Evolutionary conservation across 2,888 invertebrate genomes (phyloP).

Genomic region (Harpagoxenus sublaevis): DNA sequence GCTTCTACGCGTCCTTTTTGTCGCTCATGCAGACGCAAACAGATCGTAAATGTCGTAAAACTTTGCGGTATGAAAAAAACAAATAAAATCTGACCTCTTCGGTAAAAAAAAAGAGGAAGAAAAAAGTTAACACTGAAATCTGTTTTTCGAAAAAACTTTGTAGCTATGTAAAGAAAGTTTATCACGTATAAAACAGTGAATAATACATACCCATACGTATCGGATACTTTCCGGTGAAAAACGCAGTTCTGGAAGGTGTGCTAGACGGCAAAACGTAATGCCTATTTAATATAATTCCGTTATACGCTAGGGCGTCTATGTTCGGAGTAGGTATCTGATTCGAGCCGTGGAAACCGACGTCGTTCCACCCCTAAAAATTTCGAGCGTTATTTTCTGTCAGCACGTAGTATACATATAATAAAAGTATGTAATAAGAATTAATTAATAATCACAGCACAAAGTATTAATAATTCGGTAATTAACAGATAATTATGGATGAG

Average conservation of each 20-base stretch:
- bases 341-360: conserved; percentile 96
- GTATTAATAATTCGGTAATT: not conserved
- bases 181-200: not conserved
- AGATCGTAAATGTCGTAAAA: not conserved
- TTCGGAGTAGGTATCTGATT: conserved; percentile 96
- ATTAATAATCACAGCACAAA: not conserved
- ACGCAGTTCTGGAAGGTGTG: conserved; percentile 93
- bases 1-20: not conserved
- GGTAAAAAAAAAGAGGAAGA: not conserved
- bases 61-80: not conserved
- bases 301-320: conserved; percentile 94
- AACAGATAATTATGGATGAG: not conserved
- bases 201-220: conserved; percentile 88
- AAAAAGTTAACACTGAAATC: not conserved
- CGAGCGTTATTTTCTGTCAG: not conserved
- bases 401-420: not conserved
- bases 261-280: conserved; percentile 95
- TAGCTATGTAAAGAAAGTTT: not conserved
- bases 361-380: conserved; percentile 92
- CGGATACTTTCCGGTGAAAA: conserved; percentile 95
- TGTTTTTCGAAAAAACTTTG: not conserved
- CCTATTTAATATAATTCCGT: conserved; percentile 94
- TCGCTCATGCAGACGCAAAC: not conserved
- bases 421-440: not conserved
- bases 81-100: not conserved